Evolutionary conservation across 1,140 invertebrate genomes (phyloP).

Genomic region (Phymastichus coffea): DNA sequence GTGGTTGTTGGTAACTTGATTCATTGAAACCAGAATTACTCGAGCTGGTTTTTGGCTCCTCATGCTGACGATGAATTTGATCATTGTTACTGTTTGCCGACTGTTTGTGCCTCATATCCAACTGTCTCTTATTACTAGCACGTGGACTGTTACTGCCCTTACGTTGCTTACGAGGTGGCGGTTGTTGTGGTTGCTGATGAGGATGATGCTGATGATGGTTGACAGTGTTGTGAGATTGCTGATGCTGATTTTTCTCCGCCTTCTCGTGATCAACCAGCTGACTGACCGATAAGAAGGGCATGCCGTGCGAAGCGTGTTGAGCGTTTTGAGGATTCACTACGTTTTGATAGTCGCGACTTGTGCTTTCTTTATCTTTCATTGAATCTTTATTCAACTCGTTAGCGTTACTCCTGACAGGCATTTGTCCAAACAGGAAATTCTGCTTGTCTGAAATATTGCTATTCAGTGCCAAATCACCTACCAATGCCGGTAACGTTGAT

Average conservation of each 20-base stretch:
- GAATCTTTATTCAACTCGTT: slow-evolving; percentile 42
- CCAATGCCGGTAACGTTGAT: slow-evolving; percentile 60
- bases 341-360: slow-evolving; percentile 43
- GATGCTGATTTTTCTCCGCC: slow-evolving; percentile 50
- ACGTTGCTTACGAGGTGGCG: slow-evolving; percentile 33
- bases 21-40: slow-evolving; percentile 38
- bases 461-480: slow-evolving; percentile 62
- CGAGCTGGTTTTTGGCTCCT: slow-evolving; percentile 45
- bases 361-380: slow-evolving; percentile 45
- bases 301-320: slow-evolving; percentile 43
- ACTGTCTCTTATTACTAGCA: slow-evolving; percentile 46
- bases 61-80: slow-evolving; percentile 43
- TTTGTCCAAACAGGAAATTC: slow-evolving; percentile 49
- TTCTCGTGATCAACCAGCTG: slow-evolving; percentile 65
- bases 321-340: slow-evolving; percentile 45
- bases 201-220: slow-evolving; percentile 34
- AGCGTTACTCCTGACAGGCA: slow-evolving; percentile 34
- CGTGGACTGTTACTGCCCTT: slow-evolving; percentile 49
- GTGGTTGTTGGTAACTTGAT: slow-evolving; percentile 44
- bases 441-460: slow-evolving; percentile 51
- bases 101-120: slow-evolving; percentile 49
- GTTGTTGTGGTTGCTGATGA: slow-evolving; percentile 30
- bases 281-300: slow-evolving; percentile 65
- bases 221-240: slow-evolving; percentile 30
- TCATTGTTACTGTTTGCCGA: slow-evolving; percentile 34